These are phyloP conservation scores for Platycheirus albimanus DNA, from an alignment of 2,888 invertebrate species.

Conservation along the genomic window DNA sequence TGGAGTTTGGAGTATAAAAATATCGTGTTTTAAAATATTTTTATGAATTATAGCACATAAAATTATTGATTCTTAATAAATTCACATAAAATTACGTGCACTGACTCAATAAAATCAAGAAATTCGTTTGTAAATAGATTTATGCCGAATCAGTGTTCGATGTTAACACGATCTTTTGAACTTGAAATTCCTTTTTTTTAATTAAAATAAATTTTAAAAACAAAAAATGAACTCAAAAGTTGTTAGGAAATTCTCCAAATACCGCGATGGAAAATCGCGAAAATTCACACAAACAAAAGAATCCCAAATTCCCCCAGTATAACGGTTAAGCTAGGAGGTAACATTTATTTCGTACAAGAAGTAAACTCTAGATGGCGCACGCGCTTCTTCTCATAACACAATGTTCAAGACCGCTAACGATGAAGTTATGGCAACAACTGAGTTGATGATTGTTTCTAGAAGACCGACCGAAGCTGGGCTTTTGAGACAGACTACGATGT, in stretches of 20 bases:
- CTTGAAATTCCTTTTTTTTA: not conserved
- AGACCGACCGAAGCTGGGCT: conserved; percentile 62
- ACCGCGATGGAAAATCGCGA: conserved; percentile 22
- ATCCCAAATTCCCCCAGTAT: conserved; percentile 5
- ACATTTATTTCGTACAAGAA: conserved; percentile 56
- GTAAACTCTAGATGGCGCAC: conserved; percentile 34
- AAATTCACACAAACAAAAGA: conserved; percentile 29
- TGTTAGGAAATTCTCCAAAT: not conserved
- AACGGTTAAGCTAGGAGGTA: conserved; percentile 19
- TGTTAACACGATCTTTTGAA: conserved; percentile 8
- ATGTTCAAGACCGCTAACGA: conserved; percentile 60
- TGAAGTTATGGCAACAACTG: conserved; percentile 72
- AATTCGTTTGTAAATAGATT: not conserved
- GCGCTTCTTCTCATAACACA: conserved; percentile 29
- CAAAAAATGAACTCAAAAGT: not conserved
- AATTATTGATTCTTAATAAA: conserved; percentile 63
- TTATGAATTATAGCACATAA: conserved; percentile 60
- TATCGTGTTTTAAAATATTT: conserved; percentile 47
- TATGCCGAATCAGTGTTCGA: not conserved
- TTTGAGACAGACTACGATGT: conserved; percentile 30
- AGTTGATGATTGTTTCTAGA: conserved; percentile 62
- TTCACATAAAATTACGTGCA: conserved; percentile 65
- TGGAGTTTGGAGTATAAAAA: conserved; percentile 4
- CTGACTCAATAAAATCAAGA: conserved; percentile 35
- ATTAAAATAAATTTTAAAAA: too few species aligned